Evolutionary conservation across 2,888 invertebrate genomes (phyloP).

Genomic region (Sylvicola fuscatus): DNA sequence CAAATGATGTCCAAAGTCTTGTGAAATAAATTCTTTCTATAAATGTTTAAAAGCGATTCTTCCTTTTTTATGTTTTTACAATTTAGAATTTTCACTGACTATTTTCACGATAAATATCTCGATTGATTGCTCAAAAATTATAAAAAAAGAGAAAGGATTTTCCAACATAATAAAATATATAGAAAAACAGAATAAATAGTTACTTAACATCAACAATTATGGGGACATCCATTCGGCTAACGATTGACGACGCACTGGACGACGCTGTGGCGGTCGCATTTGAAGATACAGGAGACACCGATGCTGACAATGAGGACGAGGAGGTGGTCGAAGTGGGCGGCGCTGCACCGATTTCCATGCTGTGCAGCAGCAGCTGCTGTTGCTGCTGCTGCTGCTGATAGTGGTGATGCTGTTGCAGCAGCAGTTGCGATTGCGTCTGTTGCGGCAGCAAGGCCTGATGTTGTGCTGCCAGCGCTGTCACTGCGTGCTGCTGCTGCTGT

Average conservation of each 20-base stretch:
- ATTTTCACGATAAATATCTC: no score
- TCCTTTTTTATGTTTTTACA: no score
- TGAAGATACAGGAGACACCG: no score
- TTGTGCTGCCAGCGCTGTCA: neutral
- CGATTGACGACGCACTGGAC: conserved; percentile 10
- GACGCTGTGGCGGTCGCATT: neutral
- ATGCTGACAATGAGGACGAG: neutral
- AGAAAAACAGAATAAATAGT: neutral
- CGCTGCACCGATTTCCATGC: no score
- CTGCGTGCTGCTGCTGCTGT: neutral
- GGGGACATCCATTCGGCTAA: conserved; percentile 26
- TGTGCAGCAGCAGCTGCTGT: neutral
- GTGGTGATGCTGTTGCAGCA: conserved; percentile 1
- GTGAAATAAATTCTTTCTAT: no score
- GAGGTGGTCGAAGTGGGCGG: neutral
- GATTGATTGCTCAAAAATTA: no score
- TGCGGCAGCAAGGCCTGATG: neutral
- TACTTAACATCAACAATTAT: conserved; percentile 19
- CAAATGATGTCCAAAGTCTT: no score
- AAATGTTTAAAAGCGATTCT: no score
- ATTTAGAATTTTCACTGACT: no score
- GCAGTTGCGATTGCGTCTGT: neutral
- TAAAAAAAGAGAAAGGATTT: no score
- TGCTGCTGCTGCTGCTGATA: neutral
- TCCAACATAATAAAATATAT: no score